Conservation (phyloP, 2,797 vertebrate species). For the Lepus townsendii region DNA sequence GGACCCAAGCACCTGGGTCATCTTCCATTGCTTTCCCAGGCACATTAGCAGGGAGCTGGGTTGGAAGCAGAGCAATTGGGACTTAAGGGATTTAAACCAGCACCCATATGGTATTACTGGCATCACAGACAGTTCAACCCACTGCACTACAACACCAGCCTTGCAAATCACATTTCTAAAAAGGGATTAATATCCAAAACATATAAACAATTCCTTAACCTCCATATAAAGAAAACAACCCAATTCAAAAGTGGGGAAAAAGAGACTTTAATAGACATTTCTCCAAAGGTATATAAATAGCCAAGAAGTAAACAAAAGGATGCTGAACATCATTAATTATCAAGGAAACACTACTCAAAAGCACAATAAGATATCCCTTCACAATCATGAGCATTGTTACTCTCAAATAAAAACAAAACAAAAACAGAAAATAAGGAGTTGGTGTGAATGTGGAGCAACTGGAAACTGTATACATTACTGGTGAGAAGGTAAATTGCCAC, state of each 20-base stretch:
- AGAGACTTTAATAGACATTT: background rate
- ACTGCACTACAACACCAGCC: too few relatives aligned
- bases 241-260: conserved; percentile 1
- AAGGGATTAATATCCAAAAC: background rate
- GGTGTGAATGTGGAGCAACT: background rate
- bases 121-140: too few relatives aligned
- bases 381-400: background rate
- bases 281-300: background rate
- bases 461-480: too few relatives aligned
- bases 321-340: background rate
- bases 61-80: too few relatives aligned
- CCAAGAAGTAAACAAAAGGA: background rate
- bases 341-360: background rate
- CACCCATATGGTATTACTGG: too few relatives aligned
- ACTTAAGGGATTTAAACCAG: too few relatives aligned
- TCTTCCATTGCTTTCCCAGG: too few relatives aligned
- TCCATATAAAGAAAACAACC: background rate
- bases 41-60: too few relatives aligned
- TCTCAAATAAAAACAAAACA: background rate
- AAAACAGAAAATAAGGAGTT: background rate
- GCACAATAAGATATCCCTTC: background rate
- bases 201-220: background rate
- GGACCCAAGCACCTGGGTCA: too few relatives aligned
- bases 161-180: too few relatives aligned
- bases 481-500: too few relatives aligned